These are phyloP conservation scores for Muscicapa comitata DNA, from an alignment of 2,797 vertebrate species.

Conservation along the genomic window DNA sequence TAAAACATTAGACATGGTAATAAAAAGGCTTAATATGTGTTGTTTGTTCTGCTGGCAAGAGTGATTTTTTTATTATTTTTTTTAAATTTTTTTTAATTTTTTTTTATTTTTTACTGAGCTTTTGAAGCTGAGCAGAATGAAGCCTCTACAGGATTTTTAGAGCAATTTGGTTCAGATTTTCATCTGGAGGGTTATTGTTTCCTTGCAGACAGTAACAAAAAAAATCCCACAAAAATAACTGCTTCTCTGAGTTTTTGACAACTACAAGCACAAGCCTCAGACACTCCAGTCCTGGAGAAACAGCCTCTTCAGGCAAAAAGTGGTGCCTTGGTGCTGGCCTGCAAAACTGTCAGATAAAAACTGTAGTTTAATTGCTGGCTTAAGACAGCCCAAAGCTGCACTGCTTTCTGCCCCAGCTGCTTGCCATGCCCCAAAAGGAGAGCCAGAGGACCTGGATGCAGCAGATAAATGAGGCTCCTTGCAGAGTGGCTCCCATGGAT, in stretches of 20 bases:
- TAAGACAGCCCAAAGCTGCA: not conserved
- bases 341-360: not conserved
- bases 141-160: not conserved
- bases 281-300: not conserved
- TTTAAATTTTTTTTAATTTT: not conserved
- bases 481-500: fast-evolving
- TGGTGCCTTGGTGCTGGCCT: not conserved
- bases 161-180: not conserved
- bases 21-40: conserved; percentile 36
- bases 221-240: not conserved
- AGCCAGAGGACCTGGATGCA: not conserved
- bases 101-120: not conserved
- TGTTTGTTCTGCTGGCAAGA: conserved; percentile 22
- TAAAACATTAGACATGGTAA: conserved; percentile 51
- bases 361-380: not conserved
- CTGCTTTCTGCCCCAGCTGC: not conserved
- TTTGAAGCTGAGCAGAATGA: not conserved
- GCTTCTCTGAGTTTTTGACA: not conserved
- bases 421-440: not conserved
- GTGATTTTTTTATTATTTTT: not conserved
- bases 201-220: not conserved
- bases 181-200: not conserved
- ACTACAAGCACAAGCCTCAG: not conserved
- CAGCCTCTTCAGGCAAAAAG: not conserved
- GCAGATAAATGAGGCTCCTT: not conserved